Percentiles rank a stretch among this genome's conserved stretches.
Conservation (phyloP, 1,140 invertebrate genomes). For the Cotesia chilonis region DNA sequence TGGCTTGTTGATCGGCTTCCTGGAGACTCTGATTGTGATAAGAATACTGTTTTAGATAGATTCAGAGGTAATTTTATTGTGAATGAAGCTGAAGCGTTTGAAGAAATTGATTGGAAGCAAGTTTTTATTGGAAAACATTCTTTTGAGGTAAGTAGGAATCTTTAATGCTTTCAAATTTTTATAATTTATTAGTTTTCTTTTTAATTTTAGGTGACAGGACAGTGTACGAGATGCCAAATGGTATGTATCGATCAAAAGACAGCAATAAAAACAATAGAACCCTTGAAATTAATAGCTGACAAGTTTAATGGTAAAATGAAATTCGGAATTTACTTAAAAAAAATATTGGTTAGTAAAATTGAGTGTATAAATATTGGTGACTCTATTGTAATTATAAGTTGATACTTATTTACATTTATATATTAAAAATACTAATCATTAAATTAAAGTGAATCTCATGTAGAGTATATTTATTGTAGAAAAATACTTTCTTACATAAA, state of each 20-base stretch:
- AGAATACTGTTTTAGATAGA: slow-evolving; percentile 69
- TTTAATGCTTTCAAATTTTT: neutral
- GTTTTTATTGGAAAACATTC: slow-evolving; percentile 74
- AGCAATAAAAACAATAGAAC: slow-evolving; percentile 82
- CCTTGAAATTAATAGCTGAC: slow-evolving; percentile 81
- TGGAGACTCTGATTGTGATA: slow-evolving; percentile 63
- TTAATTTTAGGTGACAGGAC: slow-evolving; percentile 72
- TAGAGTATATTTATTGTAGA: slow-evolving; percentile 8
- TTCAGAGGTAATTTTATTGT: slow-evolving; percentile 78
- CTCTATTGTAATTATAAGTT: slow-evolving; percentile 5
- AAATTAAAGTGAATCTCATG: slow-evolving; percentile 12
- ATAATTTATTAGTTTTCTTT: neutral
- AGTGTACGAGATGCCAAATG: slow-evolving; percentile 92
- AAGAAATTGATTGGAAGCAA: slow-evolving; percentile 78
- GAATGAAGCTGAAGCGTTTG: slow-evolving; percentile 71
- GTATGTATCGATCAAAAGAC: slow-evolving; percentile 90
- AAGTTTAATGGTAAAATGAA: slow-evolving; percentile 77
- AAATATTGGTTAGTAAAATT: slow-evolving; percentile 37
- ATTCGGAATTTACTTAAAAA: slow-evolving; percentile 79
- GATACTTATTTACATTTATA: slow-evolving; percentile 5
- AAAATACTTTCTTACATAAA: slow-evolving; percentile 14
- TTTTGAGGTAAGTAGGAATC: slow-evolving; percentile 70
- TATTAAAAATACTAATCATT: neutral
- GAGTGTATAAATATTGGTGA: slow-evolving; percentile 54
- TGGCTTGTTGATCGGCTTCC: slow-evolving; percentile 73